Evolutionary conservation across 2,797 vertebrate species (phyloP).

Genomic region (Odontamblyopus lacepedii): DNA sequence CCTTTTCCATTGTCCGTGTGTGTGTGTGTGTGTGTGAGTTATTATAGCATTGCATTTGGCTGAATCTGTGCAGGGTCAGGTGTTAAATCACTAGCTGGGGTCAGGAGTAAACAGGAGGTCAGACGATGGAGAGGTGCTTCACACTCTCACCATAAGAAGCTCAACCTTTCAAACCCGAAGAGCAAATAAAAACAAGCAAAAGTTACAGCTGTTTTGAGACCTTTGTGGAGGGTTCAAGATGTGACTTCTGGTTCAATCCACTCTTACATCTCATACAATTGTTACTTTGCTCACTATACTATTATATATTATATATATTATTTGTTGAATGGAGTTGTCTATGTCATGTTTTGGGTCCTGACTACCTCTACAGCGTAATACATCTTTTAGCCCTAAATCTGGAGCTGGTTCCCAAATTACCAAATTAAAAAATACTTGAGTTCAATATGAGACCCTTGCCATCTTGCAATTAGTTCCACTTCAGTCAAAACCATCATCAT

Average conservation of each 20-base stretch:
- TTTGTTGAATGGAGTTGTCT: neutral
- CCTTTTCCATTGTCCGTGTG: neutral
- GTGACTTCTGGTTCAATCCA: neutral
- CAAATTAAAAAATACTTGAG: neutral
- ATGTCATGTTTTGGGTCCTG: neutral
- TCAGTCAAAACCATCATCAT: neutral
- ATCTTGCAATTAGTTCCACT: too few species aligned
- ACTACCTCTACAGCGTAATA: too few species aligned
- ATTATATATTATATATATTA: too few species aligned
- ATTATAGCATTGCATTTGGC: constrained; percentile 13
- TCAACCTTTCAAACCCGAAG: constrained; percentile 30
- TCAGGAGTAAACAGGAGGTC: constrained; percentile 39
- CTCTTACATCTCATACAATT: neutral
- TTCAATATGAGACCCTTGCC: neutral
- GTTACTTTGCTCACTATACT: neutral
- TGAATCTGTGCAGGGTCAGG: constrained; percentile 32
- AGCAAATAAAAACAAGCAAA: constrained; percentile 10
- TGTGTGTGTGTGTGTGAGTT: neutral
- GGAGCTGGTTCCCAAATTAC: neutral
- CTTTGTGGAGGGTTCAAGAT: neutral
- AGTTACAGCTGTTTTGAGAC: constrained; percentile 11
- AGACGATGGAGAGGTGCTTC: constrained; percentile 34
- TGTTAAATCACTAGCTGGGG: constrained; percentile 42
- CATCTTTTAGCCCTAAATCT: neutral
- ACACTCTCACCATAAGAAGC: constrained; percentile 31